Conservation (phyloP, 1,140 invertebrate species). For the Parasteatoda tepidariorum region DNA sequence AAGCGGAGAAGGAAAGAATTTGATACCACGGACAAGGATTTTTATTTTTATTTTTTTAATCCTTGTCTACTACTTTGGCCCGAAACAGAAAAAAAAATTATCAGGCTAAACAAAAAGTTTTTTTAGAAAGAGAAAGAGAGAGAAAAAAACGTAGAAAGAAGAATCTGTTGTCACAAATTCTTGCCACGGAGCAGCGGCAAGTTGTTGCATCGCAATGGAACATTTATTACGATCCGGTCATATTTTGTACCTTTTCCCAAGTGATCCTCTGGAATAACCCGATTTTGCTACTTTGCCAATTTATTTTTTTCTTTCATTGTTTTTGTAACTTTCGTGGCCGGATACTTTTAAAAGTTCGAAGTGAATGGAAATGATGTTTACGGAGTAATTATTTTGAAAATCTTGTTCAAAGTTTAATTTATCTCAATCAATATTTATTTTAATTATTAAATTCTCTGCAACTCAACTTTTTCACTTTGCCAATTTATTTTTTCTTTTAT, state of each 20-base stretch:
- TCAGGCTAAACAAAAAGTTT: slow-evolving; percentile 21
- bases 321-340: no score
- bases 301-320: not conserved
- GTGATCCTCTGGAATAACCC: not conserved
- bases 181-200: slow-evolving; percentile 1
- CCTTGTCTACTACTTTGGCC: not conserved
- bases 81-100: not conserved
- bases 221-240: slow-evolving; percentile 41
- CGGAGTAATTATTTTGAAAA: no score
- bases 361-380: no score
- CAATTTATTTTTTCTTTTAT: no score
- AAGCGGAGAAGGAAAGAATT: slow-evolving; percentile 27
- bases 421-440: no score
- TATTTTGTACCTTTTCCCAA: slow-evolving; percentile 22
- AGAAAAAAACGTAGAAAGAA: slow-evolving; percentile 8
- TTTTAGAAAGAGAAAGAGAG: no score
- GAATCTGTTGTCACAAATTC: slow-evolving; percentile 51
- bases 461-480: no score
- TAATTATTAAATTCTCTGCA: no score
- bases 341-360: no score
- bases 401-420: no score
- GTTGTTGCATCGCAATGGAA: slow-evolving; percentile 42
- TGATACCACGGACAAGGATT: not conserved
- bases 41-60: slow-evolving; percentile 24
- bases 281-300: not conserved